Conservation (phyloP, 2,113 vertebrate genomes). For the Hippoglossus stenolepis region DNA sequence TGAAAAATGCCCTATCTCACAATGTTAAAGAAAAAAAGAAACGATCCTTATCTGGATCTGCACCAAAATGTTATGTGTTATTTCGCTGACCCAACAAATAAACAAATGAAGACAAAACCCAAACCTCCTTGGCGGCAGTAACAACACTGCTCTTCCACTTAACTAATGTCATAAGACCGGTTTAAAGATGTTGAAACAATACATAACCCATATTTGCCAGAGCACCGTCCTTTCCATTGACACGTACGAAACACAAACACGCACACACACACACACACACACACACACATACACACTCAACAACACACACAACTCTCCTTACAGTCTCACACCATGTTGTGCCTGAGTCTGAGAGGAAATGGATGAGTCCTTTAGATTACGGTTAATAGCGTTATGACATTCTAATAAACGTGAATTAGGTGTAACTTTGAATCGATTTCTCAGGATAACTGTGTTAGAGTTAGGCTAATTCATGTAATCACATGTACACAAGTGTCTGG, state of each 20-base stretch:
- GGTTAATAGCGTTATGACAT: conserved; percentile 18
- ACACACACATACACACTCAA: neutral
- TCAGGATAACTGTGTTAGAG: conserved; percentile 37
- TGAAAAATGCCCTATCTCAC: too few species aligned
- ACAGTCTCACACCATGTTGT: conserved; percentile 11
- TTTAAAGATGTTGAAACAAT: conserved; percentile 61
- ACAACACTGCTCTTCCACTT: too few species aligned
- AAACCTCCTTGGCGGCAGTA: too few species aligned
- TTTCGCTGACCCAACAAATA: too few species aligned
- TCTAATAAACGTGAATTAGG: conserved; percentile 26
- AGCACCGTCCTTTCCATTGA: neutral
- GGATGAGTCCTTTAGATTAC: neutral
- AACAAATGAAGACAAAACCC: too few species aligned
- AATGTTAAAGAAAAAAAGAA: too few species aligned
- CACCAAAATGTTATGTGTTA: too few species aligned
- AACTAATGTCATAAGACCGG: conserved; percentile 15
- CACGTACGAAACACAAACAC: conserved; percentile 28
- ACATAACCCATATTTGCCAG: conserved; percentile 67
- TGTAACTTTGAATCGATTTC: conserved; percentile 26
- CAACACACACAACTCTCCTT: neutral
- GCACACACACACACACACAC: conserved; percentile 30
- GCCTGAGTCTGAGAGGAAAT: conserved; percentile 13
- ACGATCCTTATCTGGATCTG: too few species aligned
- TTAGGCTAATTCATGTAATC: conserved; percentile 28
- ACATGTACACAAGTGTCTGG: conserved; percentile 26